Evolutionary conservation across 2,797 vertebrate species (phyloP).

Genomic region (Alexandromys oeconomus): DNA sequence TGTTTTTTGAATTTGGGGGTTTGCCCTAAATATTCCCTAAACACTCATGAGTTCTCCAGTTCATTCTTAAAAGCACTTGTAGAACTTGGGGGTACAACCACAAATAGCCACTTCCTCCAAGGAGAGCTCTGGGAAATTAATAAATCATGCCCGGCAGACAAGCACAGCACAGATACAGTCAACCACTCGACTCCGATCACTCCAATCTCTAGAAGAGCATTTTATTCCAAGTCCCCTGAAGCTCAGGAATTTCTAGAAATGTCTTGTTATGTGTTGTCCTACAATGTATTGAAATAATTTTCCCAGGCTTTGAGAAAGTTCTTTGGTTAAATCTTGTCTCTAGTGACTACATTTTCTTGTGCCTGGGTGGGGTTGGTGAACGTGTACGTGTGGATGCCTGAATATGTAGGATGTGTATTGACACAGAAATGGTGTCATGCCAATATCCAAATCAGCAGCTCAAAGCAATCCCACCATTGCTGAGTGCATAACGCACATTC

Average conservation of each 20-base stretch:
- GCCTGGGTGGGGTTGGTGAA: not conserved
- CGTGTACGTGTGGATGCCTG: not conserved
- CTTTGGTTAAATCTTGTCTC: slow-evolving; percentile 18
- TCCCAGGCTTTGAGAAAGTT: not conserved
- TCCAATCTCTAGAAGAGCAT: not conserved
- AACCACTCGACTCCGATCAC: slow-evolving; percentile 35
- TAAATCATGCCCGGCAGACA: slow-evolving; percentile 1
- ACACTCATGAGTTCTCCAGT: slow-evolving; percentile 74
- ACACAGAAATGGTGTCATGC: not conserved
- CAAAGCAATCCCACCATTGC: not conserved
- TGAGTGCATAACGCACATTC: not conserved
- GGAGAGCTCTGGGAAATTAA: slow-evolving; percentile 58
- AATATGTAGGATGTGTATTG: not conserved
- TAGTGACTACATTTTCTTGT: slow-evolving; percentile 18
- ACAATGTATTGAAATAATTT: slow-evolving; percentile 3
- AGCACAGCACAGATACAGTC: slow-evolving; percentile 46
- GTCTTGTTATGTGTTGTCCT: slow-evolving; percentile 1
- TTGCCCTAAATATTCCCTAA: slow-evolving; percentile 59
- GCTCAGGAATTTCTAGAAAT: slow-evolving; percentile 57
- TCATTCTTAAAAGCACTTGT: slow-evolving; percentile 75
- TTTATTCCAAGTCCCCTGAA: slow-evolving; percentile 27
- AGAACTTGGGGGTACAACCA: slow-evolving; percentile 58
- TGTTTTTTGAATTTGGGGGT: slow-evolving; percentile 57
- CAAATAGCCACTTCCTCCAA: slow-evolving; percentile 61
- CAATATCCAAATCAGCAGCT: slow-evolving; percentile 11